Percentiles rank a stretch among this genome's conserved stretches.
phyloP scores from a whole-genome alignment of 2,113 vertebrate genomes.

The Chaetops frenatus region DNA sequence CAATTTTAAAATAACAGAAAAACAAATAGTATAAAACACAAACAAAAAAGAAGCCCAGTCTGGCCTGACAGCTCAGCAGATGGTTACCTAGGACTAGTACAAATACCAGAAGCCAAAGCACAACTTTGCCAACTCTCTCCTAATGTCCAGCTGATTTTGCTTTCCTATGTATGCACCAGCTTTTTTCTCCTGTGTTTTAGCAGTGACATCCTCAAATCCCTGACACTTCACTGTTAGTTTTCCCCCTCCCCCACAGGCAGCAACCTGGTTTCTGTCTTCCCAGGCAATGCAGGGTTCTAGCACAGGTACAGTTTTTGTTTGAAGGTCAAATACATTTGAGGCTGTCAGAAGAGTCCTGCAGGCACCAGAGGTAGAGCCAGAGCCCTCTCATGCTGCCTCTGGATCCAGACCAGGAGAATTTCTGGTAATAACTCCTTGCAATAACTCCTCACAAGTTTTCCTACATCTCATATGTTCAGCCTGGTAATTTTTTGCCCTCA shows the following conservation, averaged over 20 bases:
- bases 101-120: not conserved
- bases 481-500: not conserved
- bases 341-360: not conserved
- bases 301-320: not conserved
- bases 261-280: not conserved
- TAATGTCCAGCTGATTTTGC: not conserved
- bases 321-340: not conserved
- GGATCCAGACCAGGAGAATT: not conserved
- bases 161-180: not conserved
- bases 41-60: not conserved
- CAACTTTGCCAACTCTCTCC: not conserved
- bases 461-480: not conserved
- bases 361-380: not conserved
- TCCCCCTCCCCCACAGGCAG: not conserved
- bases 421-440: not conserved
- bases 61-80: conserved; percentile 2
- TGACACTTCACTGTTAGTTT: not conserved
- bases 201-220: not conserved
- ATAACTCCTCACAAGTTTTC: not conserved
- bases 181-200: not conserved
- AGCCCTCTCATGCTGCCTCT: not conserved
- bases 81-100: not conserved
- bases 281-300: not conserved
- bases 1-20: not conserved
- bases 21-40: not conserved